Evolutionary conservation across 2,888 invertebrate genomes (phyloP).

Genomic region (Cerastoderma edule): DNA sequence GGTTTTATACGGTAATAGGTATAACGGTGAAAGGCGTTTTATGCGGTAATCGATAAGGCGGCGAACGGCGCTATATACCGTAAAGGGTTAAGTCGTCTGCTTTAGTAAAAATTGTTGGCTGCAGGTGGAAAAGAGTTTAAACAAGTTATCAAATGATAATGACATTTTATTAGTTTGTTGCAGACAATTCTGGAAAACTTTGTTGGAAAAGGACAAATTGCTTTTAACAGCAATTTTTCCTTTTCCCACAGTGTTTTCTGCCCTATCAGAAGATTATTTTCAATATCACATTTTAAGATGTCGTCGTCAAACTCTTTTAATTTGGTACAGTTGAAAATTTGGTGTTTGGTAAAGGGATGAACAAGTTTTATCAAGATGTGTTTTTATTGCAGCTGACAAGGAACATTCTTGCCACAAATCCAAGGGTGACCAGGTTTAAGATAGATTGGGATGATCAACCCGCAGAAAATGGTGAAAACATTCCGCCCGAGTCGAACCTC

Average conservation of each 20-base stretch:
- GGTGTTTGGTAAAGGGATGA: not conserved
- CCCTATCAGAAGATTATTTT: not conserved
- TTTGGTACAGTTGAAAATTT: too few relatives aligned
- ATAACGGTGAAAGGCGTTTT: too few relatives aligned
- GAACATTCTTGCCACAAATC: constrained; percentile 94
- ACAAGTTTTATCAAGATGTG: not conserved
- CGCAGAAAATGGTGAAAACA: constrained; percentile 69
- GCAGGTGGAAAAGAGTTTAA: too few relatives aligned
- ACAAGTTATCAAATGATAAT: too few relatives aligned
- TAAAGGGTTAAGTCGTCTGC: too few relatives aligned
- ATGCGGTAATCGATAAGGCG: too few relatives aligned
- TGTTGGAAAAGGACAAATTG: not conserved
- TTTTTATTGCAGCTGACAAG: constrained; percentile 86
- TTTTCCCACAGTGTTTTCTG: constrained; percentile 3
- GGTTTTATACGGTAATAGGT: too few relatives aligned
- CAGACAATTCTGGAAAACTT: too few relatives aligned
- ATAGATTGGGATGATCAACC: constrained; percentile 93
- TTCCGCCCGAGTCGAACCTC: constrained; percentile 68
- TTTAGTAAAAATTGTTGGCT: too few relatives aligned
- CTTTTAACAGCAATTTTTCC: not conserved
- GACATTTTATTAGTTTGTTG: too few relatives aligned
- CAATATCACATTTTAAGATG: not conserved
- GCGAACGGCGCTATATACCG: too few relatives aligned
- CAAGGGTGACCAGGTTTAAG: constrained; percentile 97
- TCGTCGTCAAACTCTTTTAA: too few relatives aligned